Conservation (phyloP, 2,113 vertebrate species). For the Acrocephalus arundinaceus region DNA sequence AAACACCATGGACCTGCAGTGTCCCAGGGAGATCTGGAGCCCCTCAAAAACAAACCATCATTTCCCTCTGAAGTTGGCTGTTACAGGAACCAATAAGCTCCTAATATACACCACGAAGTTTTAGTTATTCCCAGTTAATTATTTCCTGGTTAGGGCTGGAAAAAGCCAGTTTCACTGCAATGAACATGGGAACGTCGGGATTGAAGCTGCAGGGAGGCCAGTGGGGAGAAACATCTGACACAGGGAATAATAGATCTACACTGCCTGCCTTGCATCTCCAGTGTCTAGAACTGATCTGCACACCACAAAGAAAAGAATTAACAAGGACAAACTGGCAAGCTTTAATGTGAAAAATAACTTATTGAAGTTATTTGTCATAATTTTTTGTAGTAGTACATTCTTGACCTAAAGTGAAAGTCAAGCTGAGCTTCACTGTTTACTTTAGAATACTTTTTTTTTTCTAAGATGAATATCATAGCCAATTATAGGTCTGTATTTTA, state of each 20-base stretch:
- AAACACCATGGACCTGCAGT: fast-evolving
- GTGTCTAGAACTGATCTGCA: not conserved
- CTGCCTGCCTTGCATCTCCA: not conserved
- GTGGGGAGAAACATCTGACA: not conserved
- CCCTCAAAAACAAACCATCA: not conserved
- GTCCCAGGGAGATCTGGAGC: not conserved
- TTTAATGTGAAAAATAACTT: not conserved
- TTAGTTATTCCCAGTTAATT: constrained; percentile 20
- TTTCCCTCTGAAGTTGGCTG: not conserved
- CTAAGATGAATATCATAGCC: not conserved
- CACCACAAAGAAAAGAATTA: not conserved
- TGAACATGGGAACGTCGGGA: not conserved
- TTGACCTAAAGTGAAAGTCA: not conserved
- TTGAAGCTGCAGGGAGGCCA: not conserved
- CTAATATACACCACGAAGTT: not conserved
- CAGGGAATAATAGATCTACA: not conserved
- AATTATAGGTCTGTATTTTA: not conserved
- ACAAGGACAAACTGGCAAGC: not conserved
- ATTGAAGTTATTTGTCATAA: not conserved
- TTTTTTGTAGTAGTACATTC: not conserved
- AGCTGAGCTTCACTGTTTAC: not conserved
- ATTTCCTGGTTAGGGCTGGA: constrained; percentile 11
- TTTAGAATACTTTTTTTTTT: not conserved
- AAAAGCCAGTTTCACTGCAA: not conserved
- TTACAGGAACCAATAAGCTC: not conserved